Evolutionary conservation across 2,113 vertebrate genomes (phyloP).

Genomic region (Neopipo cinnamomea): DNA sequence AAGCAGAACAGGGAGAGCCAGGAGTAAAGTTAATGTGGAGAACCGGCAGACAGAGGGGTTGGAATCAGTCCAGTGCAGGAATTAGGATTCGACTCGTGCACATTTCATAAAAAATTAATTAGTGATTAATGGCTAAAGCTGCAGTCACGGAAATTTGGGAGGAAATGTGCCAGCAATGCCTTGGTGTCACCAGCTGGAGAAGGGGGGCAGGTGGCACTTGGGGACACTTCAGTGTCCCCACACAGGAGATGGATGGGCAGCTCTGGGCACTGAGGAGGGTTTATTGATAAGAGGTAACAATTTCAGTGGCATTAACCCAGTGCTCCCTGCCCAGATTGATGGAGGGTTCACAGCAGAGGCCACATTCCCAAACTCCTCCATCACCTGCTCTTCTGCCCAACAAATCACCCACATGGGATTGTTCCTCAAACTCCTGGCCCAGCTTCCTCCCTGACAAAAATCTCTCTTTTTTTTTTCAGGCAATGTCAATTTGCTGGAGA

Average conservation of each 20-base stretch:
- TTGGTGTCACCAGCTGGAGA: background rate
- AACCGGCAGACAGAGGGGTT: background rate
- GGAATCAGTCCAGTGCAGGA: background rate
- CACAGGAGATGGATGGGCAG: background rate
- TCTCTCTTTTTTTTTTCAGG: background rate
- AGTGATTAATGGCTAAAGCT: background rate
- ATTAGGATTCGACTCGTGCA: background rate
- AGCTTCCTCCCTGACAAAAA: background rate
- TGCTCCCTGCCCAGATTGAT: fast-evolving
- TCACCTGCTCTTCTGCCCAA: background rate
- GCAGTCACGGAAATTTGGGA: background rate
- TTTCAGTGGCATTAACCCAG: background rate
- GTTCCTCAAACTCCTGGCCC: background rate
- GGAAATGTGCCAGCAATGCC: background rate
- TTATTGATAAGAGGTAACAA: background rate
- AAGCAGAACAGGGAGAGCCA: background rate
- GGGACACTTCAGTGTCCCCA: background rate
- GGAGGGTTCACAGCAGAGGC: background rate
- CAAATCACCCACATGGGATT: fast-evolving
- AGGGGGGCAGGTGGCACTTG: background rate
- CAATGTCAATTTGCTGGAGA: background rate
- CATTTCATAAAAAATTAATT: background rate
- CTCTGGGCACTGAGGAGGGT: background rate
- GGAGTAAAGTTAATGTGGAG: background rate
- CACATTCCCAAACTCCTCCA: background rate